Evolutionary conservation across 2,797 vertebrate species (phyloP).

Genomic region (Neopelma chrysocephalum): DNA sequence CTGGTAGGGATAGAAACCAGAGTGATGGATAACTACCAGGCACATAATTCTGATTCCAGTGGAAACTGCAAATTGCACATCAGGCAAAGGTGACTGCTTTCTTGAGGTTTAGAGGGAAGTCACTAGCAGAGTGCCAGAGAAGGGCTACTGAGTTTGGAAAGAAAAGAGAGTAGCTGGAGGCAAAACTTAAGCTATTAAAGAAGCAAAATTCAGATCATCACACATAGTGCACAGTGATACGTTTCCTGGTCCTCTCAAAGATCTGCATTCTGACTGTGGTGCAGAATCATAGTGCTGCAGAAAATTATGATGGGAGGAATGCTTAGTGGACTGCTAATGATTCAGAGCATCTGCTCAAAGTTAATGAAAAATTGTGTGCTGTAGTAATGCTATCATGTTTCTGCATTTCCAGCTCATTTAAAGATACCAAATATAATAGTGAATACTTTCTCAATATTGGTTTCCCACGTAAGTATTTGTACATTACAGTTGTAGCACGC

Average conservation of each 20-base stretch:
- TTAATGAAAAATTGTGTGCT: neutral
- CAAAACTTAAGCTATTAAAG: neutral
- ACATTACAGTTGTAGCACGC: neutral
- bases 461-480: neutral
- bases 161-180: neutral
- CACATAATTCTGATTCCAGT: neutral
- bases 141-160: neutral
- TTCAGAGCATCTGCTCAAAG: neutral
- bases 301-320: neutral
- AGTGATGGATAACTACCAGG: neutral
- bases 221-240: neutral
- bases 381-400: neutral
- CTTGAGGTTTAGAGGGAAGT: neutral
- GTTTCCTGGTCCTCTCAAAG: neutral
- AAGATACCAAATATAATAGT: neutral
- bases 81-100: neutral
- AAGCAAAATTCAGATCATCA: neutral
- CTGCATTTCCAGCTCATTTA: neutral
- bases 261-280: rapidly evolving
- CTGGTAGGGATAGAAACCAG: neutral
- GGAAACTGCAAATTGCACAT: neutral
- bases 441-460: neutral
- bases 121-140: neutral
- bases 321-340: neutral
- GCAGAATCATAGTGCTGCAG: neutral